Conservation (phyloP, 1,140 invertebrate genomes). For the Brachionus manjavacas region DNA sequence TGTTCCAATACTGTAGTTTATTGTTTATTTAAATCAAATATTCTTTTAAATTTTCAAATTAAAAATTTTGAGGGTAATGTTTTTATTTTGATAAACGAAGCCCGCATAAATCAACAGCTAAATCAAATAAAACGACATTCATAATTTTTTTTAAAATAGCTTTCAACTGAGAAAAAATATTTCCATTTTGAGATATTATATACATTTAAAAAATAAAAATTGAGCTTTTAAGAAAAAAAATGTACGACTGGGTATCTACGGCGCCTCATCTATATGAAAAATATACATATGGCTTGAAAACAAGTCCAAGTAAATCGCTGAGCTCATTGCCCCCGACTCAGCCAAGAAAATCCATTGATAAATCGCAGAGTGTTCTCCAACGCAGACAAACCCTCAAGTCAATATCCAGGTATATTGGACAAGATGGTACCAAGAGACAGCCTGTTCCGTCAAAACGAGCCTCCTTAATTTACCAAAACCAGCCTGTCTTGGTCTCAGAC, state of each 20-base stretch:
- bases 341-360: background rate
- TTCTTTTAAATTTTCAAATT: background rate
- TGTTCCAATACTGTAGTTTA: background rate
- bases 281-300: background rate
- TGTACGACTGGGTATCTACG: constrained; percentile 15
- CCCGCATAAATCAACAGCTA: background rate
- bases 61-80: background rate
- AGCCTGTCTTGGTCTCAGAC: background rate
- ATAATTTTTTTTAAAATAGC: background rate
- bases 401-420: constrained; percentile 24
- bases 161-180: background rate
- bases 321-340: constrained; percentile 3
- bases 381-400: background rate
- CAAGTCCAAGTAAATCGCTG: background rate
- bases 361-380: background rate
- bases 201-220: background rate
- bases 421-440: background rate
- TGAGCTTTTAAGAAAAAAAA: constrained; percentile 21
- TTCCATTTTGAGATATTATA: background rate
- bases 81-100: background rate
- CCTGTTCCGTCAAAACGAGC: background rate
- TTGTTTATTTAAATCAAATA: background rate
- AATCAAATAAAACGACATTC: background rate
- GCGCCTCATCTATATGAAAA: background rate
- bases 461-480: background rate